Conservation (phyloP, 2,888 invertebrate genomes). For the Chromoteleia sp. region DNA sequence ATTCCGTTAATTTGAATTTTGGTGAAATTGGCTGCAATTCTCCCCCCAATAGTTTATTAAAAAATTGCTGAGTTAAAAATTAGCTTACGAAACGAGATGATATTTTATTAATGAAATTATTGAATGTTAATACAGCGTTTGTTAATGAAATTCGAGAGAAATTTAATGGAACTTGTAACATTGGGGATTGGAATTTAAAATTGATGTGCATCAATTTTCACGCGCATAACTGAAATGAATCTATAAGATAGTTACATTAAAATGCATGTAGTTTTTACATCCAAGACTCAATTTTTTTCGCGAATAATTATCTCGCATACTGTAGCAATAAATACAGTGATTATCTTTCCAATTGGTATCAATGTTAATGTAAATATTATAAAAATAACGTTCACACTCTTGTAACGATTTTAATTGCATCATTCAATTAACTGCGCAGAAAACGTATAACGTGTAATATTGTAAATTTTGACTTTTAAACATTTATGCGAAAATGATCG, state of each 20-base stretch:
- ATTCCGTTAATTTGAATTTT: no score
- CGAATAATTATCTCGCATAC: slow-evolving; percentile 12
- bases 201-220: slow-evolving; percentile 30
- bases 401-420: background rate
- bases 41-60: no score
- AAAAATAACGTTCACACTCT: slow-evolving; percentile 23
- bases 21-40: no score
- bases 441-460: background rate
- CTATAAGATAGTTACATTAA: slow-evolving; percentile 38
- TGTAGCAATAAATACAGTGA: slow-evolving; percentile 16
- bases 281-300: slow-evolving; percentile 23
- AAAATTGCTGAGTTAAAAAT: no score
- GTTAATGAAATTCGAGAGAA: background rate
- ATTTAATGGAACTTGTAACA: no score
- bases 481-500: background rate
- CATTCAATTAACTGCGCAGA: slow-evolving; percentile 1
- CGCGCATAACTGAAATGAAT: slow-evolving; percentile 30
- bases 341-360: slow-evolving; percentile 23
- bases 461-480: background rate
- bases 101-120: no score
- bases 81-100: no score
- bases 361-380: slow-evolving; percentile 22
- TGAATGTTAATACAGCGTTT: no score
- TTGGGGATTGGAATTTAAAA: slow-evolving; percentile 22
- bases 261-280: slow-evolving; percentile 24